Evolutionary conservation across 1,140 invertebrate genomes (phyloP), one percentile per base, ranked within the genome.

Genomic region (Mactra quadrangularis): DNA sequence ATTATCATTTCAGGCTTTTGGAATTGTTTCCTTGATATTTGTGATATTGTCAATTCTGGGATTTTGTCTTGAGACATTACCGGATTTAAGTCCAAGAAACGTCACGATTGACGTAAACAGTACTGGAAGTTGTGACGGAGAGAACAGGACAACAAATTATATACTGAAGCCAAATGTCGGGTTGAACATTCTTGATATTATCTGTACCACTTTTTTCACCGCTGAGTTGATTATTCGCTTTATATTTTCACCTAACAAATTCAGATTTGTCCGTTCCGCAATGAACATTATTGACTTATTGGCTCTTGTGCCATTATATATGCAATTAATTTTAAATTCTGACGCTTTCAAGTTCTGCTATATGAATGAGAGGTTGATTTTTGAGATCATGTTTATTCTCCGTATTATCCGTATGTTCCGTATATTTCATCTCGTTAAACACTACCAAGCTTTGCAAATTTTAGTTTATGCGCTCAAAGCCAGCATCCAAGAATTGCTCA

Each of bases 61-160:
- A 59, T 99, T 98, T 93, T 98, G 97, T 93, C 93, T 98, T 90
- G 98, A 99, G 93, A 98, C 97, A 0, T 96, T 97, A 90, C 96
- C 97, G 0, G 95, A 96, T 87, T 95, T 97, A 85, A 93, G 96
- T 33, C 96, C 97, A 0, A 64, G 89, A 1, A 87, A 89, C 57
- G 88, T 90, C n/a, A 77, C 90, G 38, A 85, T 91, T 0, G 86
- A 88, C 47, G 78, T 88, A 27, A 64, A 55, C 27, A 47, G 31
- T 7, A 82, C 70, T 17, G 70, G 25, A 27, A 47, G 1, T 11
- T 62, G 50, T 35, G 82, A 83, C n/a, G 64, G 52, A 7, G 59
- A 62, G 35, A 70, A 59, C n/a, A 35, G 45, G 1, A 55, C 57
- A 9, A 25, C 38, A 35, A 52, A 25, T 57, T 50, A 31, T 55